Percentiles rank a stretch among this genome's conserved stretches.
Evolutionary conservation across 1,140 invertebrate genomes (phyloP).

Genomic region (Lerema accius): DNA sequence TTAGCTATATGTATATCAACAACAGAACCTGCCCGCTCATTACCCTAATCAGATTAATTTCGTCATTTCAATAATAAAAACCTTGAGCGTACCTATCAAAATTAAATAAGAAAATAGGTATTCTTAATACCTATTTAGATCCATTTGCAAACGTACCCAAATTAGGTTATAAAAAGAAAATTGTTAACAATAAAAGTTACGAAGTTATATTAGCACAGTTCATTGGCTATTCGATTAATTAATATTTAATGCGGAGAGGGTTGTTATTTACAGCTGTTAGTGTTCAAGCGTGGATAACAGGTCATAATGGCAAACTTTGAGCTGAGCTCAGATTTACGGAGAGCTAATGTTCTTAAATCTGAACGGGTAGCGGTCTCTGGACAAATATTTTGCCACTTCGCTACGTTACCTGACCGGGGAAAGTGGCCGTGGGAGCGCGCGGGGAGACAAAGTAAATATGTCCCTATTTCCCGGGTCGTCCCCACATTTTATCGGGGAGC

Average conservation of each 20-base stretch:
- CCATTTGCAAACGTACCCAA: too few relatives aligned
- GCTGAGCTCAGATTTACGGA: slow-evolving; percentile 56
- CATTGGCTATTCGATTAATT: slow-evolving; percentile 19
- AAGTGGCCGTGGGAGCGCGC: slow-evolving; percentile 70
- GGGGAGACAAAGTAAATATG: slow-evolving; percentile 82
- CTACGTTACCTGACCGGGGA: slow-evolving; percentile 74
- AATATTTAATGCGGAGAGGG: not conserved
- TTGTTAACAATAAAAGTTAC: too few relatives aligned
- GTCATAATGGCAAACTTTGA: slow-evolving; percentile 36
- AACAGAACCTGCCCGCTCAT: too few relatives aligned
- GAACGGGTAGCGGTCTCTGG: slow-evolving; percentile 66
- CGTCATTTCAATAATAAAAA: too few relatives aligned
- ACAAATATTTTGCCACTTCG: slow-evolving; percentile 80
- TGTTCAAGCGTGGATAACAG: slow-evolving; percentile 31
- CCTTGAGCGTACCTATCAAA: too few relatives aligned
- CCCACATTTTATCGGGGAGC: slow-evolving; percentile 81
- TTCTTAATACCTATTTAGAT: too few relatives aligned
- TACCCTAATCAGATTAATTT: too few relatives aligned
- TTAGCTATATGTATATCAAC: too few relatives aligned
- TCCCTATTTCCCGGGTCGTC: slow-evolving; percentile 72
- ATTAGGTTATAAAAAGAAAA: too few relatives aligned
- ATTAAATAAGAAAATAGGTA: too few relatives aligned
- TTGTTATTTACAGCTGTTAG: slow-evolving; percentile 28
- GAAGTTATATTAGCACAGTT: too few relatives aligned
- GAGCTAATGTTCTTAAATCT: slow-evolving; percentile 71